Conservation (phyloP, 2,888 invertebrate species). For the Dicyrtoma fusca region DNA sequence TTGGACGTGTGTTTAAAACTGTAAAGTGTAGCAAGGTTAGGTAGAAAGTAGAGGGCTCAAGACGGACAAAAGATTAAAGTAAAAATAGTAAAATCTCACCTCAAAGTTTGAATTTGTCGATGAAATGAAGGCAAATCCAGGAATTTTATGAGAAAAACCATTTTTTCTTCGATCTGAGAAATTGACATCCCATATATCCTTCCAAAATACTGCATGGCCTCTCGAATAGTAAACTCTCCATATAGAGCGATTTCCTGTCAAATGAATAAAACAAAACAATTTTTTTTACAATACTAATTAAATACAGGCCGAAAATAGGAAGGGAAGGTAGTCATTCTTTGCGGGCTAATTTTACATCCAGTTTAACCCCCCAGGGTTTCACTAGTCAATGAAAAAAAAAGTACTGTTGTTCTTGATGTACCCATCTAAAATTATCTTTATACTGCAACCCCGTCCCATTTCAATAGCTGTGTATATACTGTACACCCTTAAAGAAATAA, state of each 20-base stretch:
- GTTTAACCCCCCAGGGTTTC: too few relatives aligned
- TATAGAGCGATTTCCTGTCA: conserved; percentile 81
- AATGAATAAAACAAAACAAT: neutral
- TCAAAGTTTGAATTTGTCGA: conserved; percentile 76
- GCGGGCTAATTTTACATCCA: too few relatives aligned
- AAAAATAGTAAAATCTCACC: conserved; percentile 60
- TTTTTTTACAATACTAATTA: conserved; percentile 6
- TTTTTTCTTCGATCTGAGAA: conserved; percentile 75
- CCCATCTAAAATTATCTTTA: too few relatives aligned
- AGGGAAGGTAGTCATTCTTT: too few relatives aligned
- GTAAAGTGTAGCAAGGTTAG: neutral
- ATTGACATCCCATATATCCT: conserved; percentile 93
- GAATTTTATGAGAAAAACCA: conserved; percentile 85
- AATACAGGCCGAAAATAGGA: too few relatives aligned
- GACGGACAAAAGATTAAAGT: neutral
- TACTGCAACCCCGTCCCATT: too few relatives aligned
- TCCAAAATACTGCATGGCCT: conserved; percentile 95
- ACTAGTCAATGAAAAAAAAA: too few relatives aligned
- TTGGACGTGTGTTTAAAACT: conserved; percentile 2
- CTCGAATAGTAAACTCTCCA: conserved; percentile 89
- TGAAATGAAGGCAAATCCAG: conserved; percentile 86
- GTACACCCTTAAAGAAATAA: too few relatives aligned
- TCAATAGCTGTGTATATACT: too few relatives aligned
- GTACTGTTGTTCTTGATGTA: too few relatives aligned
- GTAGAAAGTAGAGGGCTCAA: neutral